phyloP scores from a whole-genome alignment of 1,140 invertebrate species.

The Drosophila watanabei region DNA sequence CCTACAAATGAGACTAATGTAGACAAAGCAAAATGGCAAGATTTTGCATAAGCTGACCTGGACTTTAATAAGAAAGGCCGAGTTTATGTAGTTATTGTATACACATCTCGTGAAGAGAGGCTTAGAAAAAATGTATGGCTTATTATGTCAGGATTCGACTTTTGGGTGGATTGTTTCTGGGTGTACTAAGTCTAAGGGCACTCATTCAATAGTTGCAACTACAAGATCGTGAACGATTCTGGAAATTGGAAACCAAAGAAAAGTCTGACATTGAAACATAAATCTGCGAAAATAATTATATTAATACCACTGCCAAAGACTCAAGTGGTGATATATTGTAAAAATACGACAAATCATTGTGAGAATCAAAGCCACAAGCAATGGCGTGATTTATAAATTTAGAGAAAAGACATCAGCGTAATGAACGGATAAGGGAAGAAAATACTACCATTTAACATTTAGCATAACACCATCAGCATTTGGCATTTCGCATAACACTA shows the following conservation, averaged over 20 bases:
- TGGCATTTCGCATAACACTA: too few relatives aligned
- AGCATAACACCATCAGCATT: too few relatives aligned
- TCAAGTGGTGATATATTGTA: not conserved
- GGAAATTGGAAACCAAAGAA: too few relatives aligned
- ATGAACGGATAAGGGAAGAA: not conserved
- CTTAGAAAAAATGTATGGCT: not conserved
- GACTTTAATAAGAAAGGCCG: not conserved
- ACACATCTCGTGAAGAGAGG: not conserved
- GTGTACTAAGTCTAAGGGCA: not conserved
- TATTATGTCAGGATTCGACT: not conserved
- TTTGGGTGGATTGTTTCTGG: not conserved
- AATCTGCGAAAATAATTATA: not conserved
- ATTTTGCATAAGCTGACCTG: not conserved
- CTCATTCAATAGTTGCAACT: too few relatives aligned
- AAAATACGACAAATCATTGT: too few relatives aligned
- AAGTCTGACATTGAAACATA: not conserved
- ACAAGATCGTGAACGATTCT: too few relatives aligned
- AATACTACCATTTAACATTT: too few relatives aligned
- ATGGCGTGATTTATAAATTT: not conserved
- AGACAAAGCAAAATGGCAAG: not conserved
- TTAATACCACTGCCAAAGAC: not conserved
- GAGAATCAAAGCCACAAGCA: conserved; percentile 5
- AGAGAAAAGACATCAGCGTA: not conserved
- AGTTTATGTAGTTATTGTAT: not conserved
- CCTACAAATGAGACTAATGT: not conserved